Conservation (phyloP, 2,888 invertebrate species). For the Frankliniella fusca region DNA sequence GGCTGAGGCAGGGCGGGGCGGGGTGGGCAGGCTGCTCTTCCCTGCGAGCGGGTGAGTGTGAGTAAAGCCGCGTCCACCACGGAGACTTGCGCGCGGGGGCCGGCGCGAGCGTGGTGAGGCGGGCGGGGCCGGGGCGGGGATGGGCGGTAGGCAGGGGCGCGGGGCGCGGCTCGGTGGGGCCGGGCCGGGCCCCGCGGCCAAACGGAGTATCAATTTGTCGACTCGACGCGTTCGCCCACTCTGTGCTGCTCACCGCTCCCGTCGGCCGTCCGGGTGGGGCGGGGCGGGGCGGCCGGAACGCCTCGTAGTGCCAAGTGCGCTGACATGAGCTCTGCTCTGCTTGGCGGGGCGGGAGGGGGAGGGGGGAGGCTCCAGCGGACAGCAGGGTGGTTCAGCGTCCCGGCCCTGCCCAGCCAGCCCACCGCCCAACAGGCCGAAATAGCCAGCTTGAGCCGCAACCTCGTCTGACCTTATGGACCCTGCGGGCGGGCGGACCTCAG, state of each 20-base stretch:
- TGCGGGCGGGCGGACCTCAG: not conserved
- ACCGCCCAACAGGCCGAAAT: not conserved
- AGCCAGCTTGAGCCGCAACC: not conserved
- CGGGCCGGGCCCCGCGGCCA: too few relatives aligned
- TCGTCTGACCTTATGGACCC: not conserved
- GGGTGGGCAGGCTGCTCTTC: too few relatives aligned
- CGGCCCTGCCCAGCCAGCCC: too few relatives aligned
- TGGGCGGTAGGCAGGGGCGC: too few relatives aligned
- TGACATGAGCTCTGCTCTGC: too few relatives aligned
- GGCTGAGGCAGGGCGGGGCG: too few relatives aligned
- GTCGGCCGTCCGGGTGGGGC: not conserved
- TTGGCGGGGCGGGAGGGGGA: not conserved
- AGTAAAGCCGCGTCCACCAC: not conserved
- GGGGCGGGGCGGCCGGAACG: not conserved
- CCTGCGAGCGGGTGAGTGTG: not conserved
- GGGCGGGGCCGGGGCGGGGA: too few relatives aligned
- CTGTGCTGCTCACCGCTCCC: not conserved
- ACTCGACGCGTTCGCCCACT: not conserved
- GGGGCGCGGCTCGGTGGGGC: too few relatives aligned
- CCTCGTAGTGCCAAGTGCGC: too few relatives aligned
- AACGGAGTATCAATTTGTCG: too few relatives aligned
- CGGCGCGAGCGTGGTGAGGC: not conserved
- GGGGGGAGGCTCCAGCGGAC: not conserved
- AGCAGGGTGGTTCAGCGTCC: not conserved
- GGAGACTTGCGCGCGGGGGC: constrained; percentile 10